Conservation (phyloP, 2,797 vertebrate species). For the Salmo trutta region DNA sequence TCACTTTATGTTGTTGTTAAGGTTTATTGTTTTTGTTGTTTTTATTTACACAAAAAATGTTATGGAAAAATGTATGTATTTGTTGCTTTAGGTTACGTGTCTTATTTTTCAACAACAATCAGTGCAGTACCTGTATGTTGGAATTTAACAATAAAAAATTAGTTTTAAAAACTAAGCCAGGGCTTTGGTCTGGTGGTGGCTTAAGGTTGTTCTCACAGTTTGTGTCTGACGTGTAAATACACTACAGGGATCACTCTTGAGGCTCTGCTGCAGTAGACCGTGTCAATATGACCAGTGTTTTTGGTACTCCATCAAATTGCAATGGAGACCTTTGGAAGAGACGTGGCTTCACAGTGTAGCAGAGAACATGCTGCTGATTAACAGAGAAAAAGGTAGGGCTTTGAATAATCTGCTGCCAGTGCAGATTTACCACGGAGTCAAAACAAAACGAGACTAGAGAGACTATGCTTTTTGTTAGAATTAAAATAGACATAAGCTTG, state of each 20-base stretch:
- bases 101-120: no score
- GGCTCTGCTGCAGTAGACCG: not conserved
- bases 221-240: constrained; percentile 14
- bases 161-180: no score
- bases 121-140: no score
- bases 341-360: not conserved
- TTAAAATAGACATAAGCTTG: not conserved
- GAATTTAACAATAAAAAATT: no score
- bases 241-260: constrained; percentile 3
- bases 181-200: not conserved
- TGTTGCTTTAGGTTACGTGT: no score
- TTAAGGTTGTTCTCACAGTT: not conserved
- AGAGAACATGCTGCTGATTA: not conserved
- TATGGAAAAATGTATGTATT: no score
- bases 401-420: not conserved
- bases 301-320: not conserved
- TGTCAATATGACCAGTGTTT: not conserved
- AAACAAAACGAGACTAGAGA: not conserved
- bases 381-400: not conserved
- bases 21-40: no score
- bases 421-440: not conserved
- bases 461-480: not conserved
- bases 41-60: no score
- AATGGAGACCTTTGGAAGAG: not conserved
- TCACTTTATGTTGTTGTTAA: no score